Conservation (phyloP, 2,113 vertebrate species). For the Strix aluco region DNA sequence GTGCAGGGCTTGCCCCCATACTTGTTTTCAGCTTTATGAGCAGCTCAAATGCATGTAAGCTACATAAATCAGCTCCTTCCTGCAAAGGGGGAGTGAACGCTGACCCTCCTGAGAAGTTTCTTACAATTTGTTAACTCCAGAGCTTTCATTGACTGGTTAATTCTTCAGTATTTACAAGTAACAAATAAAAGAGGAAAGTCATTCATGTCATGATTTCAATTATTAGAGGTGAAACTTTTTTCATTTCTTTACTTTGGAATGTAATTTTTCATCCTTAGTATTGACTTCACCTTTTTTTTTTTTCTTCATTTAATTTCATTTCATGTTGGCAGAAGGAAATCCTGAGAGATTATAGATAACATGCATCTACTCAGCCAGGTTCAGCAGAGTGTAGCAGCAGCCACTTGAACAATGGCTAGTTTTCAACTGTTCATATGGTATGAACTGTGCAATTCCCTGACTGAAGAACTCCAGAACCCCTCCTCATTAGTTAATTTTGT, state of each 20-base stretch:
- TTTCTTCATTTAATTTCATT: not conserved
- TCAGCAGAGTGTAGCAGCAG: not conserved
- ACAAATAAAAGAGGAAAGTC: not conserved
- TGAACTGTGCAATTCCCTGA: not conserved
- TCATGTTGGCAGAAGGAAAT: conserved; percentile 35
- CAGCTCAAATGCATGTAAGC: not conserved
- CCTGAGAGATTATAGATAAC: not conserved
- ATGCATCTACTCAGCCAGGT: not conserved
- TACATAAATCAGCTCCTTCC: not conserved
- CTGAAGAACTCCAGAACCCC: not conserved
- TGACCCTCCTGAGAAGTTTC: not conserved
- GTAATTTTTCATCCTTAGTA: conserved; percentile 13
- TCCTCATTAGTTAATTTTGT: not conserved
- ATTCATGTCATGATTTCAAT: not conserved
- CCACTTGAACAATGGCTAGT: not conserved
- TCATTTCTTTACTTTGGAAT: not conserved
- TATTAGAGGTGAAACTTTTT: not conserved
- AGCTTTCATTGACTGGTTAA: not conserved
- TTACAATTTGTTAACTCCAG: not conserved
- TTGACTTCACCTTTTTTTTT: not conserved
- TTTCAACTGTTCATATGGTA: not conserved
- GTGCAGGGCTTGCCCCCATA: not conserved
- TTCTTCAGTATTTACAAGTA: conserved; percentile 10
- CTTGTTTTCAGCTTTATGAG: conserved; percentile 8
- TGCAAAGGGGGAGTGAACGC: not conserved